Conservation (phyloP, 1,140 invertebrate genomes). For the Schlechtendalia chinensis region DNA sequence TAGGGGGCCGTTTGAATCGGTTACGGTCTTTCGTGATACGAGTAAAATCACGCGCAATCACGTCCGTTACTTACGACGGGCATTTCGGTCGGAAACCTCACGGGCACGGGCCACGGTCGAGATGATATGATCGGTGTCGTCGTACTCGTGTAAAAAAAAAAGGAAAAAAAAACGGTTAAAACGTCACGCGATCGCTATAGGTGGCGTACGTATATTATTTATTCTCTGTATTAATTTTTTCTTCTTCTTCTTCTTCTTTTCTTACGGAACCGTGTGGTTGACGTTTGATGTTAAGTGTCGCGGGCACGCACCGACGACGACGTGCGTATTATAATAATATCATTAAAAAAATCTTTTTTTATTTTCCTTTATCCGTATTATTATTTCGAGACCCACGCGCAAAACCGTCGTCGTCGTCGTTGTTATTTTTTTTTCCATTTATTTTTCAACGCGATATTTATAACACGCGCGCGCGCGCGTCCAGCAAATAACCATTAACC, state of each 20-base stretch:
- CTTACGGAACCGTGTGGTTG: background rate
- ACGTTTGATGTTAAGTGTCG: slow-evolving; percentile 38
- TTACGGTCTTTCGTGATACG: too few species aligned
- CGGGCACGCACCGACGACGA: slow-evolving; percentile 33
- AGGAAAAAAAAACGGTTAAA: slow-evolving; percentile 10
- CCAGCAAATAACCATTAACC: background rate
- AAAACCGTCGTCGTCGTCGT: too few species aligned
- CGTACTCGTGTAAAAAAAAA: background rate
- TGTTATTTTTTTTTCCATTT: slow-evolving; percentile 10
- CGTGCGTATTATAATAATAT: background rate
- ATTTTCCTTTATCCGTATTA: background rate
- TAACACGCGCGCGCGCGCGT: background rate
- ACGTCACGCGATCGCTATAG: background rate
- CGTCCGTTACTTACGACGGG: background rate
- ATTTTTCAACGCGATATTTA: too few species aligned
- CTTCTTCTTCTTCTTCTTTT: too few species aligned
- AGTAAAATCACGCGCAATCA: too few species aligned
- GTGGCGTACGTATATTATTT: background rate
- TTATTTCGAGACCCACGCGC: slow-evolving; percentile 21
- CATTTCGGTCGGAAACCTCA: background rate
- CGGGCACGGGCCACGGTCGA: background rate
- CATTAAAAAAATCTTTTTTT: too few species aligned
- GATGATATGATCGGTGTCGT: background rate
- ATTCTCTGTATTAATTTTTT: too few species aligned
- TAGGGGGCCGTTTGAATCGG: too few species aligned